Percentiles rank a stretch among this genome's conserved stretches.
These are phyloP conservation scores for Gasterosteus aculeatus DNA, from an alignment of 2,113 vertebrate species.

Conservation along the genomic window DNA sequence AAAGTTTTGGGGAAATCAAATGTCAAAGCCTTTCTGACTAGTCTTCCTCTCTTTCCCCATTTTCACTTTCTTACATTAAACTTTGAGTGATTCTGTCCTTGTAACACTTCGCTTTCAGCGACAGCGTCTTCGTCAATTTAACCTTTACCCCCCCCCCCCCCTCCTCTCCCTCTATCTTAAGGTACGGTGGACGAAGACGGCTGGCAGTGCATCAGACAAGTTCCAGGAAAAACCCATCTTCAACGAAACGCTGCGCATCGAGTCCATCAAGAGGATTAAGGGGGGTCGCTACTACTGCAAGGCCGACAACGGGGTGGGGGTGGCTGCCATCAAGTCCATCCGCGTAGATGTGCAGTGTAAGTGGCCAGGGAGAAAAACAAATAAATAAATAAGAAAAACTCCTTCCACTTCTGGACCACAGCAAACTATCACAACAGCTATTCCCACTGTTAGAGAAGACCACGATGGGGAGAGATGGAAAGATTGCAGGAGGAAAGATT, in stretches of 20 bases:
- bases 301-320: constrained; percentile 98
- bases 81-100: constrained; percentile 41
- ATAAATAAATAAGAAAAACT: constrained; percentile 13
- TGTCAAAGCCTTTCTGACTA: background rate
- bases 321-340: constrained; percentile 99
- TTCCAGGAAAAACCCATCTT: constrained; percentile 98
- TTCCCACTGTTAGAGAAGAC: constrained; percentile 67
- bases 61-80: constrained; percentile 4
- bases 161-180: constrained; percentile 48
- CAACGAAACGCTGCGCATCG: constrained; percentile 95
- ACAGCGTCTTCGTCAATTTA: constrained; percentile 20
- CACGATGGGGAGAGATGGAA: constrained; percentile 56
- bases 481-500: constrained; percentile 63
- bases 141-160: constrained; percentile 25
- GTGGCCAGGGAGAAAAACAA: constrained; percentile 75
- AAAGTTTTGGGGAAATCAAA: background rate
- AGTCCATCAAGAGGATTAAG: constrained; percentile 92
- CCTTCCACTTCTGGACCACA: constrained; percentile 75
- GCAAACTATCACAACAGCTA: constrained; percentile 65
- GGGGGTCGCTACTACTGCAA: constrained; percentile 99
- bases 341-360: constrained; percentile 99
- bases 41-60: background rate
- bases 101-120: background rate
- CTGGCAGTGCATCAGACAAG: constrained; percentile 96
- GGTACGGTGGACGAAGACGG: constrained; percentile 98